A percentile compares a stretch with the other conserved stretches of the same genome.
Conservation (phyloP, 1,140 invertebrate species). For the Ylistrum balloti region DNA sequence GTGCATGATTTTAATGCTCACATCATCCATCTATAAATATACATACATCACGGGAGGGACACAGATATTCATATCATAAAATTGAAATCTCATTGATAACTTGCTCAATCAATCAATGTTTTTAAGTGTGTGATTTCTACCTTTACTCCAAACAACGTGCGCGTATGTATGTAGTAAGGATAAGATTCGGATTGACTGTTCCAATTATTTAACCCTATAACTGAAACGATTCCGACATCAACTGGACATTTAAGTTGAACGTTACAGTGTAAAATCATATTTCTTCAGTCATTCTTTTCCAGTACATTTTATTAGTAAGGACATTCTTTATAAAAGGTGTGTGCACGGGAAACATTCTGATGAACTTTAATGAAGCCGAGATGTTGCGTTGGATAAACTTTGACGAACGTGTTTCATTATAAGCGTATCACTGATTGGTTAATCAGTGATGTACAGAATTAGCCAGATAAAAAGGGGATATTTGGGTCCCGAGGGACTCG, state of each 20-base stretch:
- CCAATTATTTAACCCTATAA: too few species aligned
- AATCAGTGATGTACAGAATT: background rate
- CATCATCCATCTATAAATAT: constrained; percentile 78
- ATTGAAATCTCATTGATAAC: background rate
- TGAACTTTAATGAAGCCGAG: background rate
- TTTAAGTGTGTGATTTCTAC: background rate
- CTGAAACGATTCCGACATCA: too few species aligned
- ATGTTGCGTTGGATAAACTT: background rate
- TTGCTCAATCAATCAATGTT: background rate
- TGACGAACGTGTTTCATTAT: background rate
- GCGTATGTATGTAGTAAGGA: background rate
- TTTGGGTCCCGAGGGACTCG: background rate
- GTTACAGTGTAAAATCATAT: too few species aligned
- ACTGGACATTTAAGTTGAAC: too few species aligned
- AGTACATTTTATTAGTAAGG: too few species aligned
- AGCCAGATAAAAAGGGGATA: background rate
- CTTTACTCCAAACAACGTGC: background rate
- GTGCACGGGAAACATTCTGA: background rate
- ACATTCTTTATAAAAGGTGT: too few species aligned
- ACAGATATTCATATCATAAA: too few species aligned
- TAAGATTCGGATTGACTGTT: too few species aligned
- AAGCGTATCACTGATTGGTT: background rate
- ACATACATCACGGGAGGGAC: background rate
- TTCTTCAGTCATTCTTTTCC: too few species aligned
- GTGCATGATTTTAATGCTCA: constrained; percentile 98